Base-by-base conservation (phyloP, 2,888 invertebrate genomes). In the Megamerina dolium region DNA sequence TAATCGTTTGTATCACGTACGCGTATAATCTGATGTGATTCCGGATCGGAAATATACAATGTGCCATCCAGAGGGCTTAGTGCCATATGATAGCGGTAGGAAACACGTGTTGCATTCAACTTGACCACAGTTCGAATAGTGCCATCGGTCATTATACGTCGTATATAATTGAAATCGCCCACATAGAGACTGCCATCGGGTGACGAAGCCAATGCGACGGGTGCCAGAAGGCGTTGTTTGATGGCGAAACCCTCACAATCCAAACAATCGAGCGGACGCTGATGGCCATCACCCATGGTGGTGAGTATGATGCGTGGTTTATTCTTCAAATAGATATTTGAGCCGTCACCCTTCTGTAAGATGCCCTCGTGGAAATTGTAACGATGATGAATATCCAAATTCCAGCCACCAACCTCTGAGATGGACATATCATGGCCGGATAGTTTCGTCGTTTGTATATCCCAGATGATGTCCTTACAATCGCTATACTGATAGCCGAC, bases 351-450 rank as follows among this genome's bases (percentile, higher is more conserved):
- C 67, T 95, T 94, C 74, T 97, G 95, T 1, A 97, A 76, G 49
- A 97, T 94, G 21, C 94, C 96, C 76, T 96, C 95, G 64, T 96
- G 93, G 79, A 92, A 93, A 70, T 99, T 97, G 70, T 96, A 95
- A 56, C 95, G 80, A 65, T 97, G 96, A 74, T 97, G 96, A 51
- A 96, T 92, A 68, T 97, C 93, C 55, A 99, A 75, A 70, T 96
- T 95, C 96, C 96, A 97, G 12, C 93, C 94, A 1, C 95, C 96
- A 29, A 95, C 89, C 72, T 94, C 94, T 0, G 94, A 94, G 37
- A 95, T 94, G 47, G 89, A 89, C 87, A 96, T 91, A 63, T 95
- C 94, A 64, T 92, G 93, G 1, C 96, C 97, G 59, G 91, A 91
- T 34, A 99, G 73, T 56, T 92, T 93, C 0, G 94, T 93, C 1